Evolutionary conservation across 2,797 vertebrate species (phyloP).

Genomic region (Notamacropus eugenii): DNA sequence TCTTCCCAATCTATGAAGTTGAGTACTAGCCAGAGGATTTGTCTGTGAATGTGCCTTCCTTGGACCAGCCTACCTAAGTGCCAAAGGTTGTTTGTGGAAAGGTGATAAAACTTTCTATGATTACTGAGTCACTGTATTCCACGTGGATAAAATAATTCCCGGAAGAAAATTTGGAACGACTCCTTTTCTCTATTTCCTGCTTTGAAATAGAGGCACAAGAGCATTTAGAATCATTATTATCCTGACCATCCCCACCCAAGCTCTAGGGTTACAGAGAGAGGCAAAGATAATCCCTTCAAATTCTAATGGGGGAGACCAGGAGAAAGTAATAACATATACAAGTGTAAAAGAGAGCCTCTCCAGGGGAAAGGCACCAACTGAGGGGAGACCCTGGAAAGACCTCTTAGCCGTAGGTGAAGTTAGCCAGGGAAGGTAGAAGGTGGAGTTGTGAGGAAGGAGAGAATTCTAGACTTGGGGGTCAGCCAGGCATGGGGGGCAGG

Average conservation of each 20-base stretch:
- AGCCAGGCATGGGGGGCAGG: not conserved
- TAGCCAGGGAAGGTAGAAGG: not conserved
- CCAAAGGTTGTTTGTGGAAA: not conserved
- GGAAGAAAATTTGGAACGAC: not conserved
- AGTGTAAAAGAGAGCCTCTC: not conserved
- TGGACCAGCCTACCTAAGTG: not conserved
- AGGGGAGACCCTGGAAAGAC: not conserved
- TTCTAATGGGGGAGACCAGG: not conserved
- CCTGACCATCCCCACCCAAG: not conserved
- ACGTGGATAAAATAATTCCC: not conserved
- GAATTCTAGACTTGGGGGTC: not conserved
- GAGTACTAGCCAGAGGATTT: not conserved
- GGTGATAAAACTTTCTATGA: not conserved
- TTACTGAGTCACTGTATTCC: not conserved
- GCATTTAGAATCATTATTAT: not conserved
- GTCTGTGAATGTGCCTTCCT: not conserved
- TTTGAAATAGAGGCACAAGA: not conserved
- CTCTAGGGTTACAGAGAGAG: not conserved
- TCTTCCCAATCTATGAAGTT: not conserved
- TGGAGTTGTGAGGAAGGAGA: not conserved
- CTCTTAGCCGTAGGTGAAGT: not conserved
- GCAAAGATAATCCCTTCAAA: not conserved
- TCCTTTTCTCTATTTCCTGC: not conserved
- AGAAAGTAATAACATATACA: not conserved
- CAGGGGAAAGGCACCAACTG: not conserved